Conservation (phyloP, 2,113 vertebrate species). For the Dendrocopos noguchii region DNA sequence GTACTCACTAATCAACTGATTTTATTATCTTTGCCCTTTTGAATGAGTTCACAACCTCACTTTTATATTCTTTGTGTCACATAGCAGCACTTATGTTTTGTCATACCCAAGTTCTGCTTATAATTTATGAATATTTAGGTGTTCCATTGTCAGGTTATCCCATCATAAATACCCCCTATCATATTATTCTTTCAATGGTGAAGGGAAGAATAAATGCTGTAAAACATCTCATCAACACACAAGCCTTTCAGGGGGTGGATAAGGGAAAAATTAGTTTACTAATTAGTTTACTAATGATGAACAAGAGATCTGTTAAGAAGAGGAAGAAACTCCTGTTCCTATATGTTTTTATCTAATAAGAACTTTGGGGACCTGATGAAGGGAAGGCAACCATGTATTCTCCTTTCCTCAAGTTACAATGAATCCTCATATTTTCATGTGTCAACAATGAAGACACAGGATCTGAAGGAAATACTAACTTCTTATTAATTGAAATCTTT, state of each 20-base stretch:
- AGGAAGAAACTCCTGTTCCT: not conserved
- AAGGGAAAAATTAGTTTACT: not conserved
- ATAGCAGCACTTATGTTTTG: not conserved
- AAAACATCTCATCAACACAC: not conserved
- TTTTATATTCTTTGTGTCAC: not conserved
- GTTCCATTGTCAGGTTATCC: not conserved
- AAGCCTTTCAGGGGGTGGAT: not conserved
- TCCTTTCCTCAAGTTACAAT: not conserved
- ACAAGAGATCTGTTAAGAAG: not conserved
- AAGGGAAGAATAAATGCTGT: not conserved
- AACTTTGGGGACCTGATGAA: not conserved
- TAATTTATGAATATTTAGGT: not conserved
- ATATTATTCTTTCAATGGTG: not conserved
- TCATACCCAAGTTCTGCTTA: not conserved
- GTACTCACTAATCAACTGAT: not conserved
- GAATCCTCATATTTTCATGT: not conserved
- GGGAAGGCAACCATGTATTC: not conserved
- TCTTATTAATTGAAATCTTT: not conserved
- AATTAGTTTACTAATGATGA: not conserved
- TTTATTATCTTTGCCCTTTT: not conserved
- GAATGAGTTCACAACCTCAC: not conserved
- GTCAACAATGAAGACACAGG: accelerated
- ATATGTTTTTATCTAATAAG: not conserved
- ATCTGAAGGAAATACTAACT: not conserved
- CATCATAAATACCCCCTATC: not conserved